Base-by-base conservation (phyloP, 2,888 invertebrate genomes). In the Cylindroiulus punctatus region DNA sequence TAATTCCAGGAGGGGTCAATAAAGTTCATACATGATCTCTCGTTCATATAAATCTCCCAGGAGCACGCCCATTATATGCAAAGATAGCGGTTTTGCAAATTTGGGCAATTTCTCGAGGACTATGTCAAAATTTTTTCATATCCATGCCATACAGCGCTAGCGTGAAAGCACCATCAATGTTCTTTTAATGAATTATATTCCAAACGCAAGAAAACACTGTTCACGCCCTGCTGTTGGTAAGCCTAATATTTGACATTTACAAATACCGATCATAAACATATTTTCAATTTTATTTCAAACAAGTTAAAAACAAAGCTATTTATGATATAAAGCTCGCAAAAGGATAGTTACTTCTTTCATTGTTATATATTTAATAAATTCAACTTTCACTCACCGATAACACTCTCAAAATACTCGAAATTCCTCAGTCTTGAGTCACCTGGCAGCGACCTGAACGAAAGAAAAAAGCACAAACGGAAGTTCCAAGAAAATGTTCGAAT, bases 181-280 rank as follows among this genome's bases (percentile, higher is more conserved):
- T 8, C 5, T 40, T 40, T 40, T 40, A 4, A 40, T 40, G 4
- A 40, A 40, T 40, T 40, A 4, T 40, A n/a, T 40, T 40, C 5
- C 5, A 7, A 8, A 40, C 40, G 4, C n/a, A 57, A 57, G 7
- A 57, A 4, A 57, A 57, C n/a, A 57, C n/a, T 7, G 57, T 57
- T 57, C n/a, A 57, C 57, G 57, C 57, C 57, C 57, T 57, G n/a
- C 19, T 3, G 10, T 44, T 14, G 57, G 57, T 57, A 57, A 57
- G 57, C 57, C 57, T 57, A 57, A 57, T 57, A 57, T 57, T 57
- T 57, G n/a, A 57, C 57, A 57, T n/a, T n/a, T 57, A 57, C n/a
- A n/a, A 57, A n/a, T 57, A n/a, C n/a, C 57, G n/a, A n/a, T 57
- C 19, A 7, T 2, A 57, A 57, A 57, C 57, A 47, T 22, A 4